Evolutionary conservation across 2,888 invertebrate species (phyloP).

Genomic region (Lepidocyrtoides sp.): DNA sequence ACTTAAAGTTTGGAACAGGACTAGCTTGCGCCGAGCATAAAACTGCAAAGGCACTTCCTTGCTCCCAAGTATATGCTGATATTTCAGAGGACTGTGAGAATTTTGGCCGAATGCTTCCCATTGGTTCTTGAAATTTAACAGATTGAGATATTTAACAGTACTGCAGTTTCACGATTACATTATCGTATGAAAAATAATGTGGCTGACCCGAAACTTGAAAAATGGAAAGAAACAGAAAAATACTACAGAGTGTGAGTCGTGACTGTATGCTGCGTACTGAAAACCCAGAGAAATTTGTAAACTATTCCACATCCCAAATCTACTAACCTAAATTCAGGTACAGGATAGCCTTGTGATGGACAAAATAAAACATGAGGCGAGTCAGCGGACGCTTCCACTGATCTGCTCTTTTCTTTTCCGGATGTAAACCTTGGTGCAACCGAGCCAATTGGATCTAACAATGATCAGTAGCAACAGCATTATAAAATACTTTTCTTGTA

Average conservation of each 20-base stretch:
- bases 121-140: slow-evolving; percentile 83
- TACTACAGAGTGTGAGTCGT: neutral
- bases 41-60: slow-evolving; percentile 86
- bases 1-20: slow-evolving; percentile 89
- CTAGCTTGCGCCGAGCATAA: slow-evolving; percentile 89
- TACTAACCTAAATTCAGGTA: slow-evolving; percentile 88
- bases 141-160: neutral
- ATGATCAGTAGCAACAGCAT: neutral
- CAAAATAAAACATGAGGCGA: slow-evolving; percentile 87
- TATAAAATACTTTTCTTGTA: too few species aligned
- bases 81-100: slow-evolving; percentile 84
- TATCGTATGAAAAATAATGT: neutral
- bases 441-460: slow-evolving; percentile 85
- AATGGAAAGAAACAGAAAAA: neutral
- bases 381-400: slow-evolving; percentile 84
- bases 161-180: too few species aligned
- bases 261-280: too few species aligned
- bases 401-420: slow-evolving; percentile 84
- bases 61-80: slow-evolving; percentile 84
- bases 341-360: slow-evolving; percentile 89
- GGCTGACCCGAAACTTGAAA: slow-evolving; percentile 73
- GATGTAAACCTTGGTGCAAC: slow-evolving; percentile 85
- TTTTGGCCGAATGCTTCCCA: slow-evolving; percentile 85
- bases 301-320: neutral
- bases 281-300: too few species aligned